phyloP scores from a whole-genome alignment of 2,113 vertebrate genomes.

The Maccullochella peelii region DNA sequence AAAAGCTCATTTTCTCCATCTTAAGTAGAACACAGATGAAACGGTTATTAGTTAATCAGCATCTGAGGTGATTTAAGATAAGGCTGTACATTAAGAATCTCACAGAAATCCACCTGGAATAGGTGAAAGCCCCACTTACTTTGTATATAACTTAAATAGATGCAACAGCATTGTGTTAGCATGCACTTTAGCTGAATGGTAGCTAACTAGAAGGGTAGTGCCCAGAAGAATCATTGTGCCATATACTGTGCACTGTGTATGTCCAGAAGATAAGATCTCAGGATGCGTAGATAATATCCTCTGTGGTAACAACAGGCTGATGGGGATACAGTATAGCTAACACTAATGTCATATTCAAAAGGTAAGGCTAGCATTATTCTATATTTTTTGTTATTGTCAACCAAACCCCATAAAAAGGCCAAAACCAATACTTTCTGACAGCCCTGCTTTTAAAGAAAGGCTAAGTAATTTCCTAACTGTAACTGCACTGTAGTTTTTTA shows the following conservation, averaged over 20 bases:
- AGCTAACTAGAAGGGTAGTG: background rate
- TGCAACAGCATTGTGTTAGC: background rate
- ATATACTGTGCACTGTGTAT: background rate
- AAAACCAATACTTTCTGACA: too few species aligned
- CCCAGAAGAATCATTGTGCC: background rate
- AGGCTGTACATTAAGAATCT: background rate
- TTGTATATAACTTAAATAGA: background rate
- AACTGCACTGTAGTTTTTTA: background rate
- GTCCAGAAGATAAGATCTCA: background rate
- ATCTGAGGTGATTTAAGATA: background rate
- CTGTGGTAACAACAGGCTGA: background rate
- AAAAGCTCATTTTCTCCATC: conserved; percentile 9
- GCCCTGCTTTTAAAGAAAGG: too few species aligned
- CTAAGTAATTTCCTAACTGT: background rate
- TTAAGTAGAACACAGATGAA: background rate
- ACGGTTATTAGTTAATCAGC: background rate
- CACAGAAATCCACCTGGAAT: background rate
- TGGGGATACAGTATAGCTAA: background rate
- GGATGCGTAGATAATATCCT: too few species aligned
- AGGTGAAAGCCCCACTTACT: background rate
- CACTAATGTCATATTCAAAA: background rate
- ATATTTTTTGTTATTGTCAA: background rate
- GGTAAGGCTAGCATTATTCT: background rate
- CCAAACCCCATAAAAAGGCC: too few species aligned
- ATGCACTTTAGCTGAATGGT: background rate